These are phyloP conservation scores for Paradoxurus hermaphroditus DNA, from an alignment of 2,113 vertebrate genomes.

Conservation along the genomic window DNA sequence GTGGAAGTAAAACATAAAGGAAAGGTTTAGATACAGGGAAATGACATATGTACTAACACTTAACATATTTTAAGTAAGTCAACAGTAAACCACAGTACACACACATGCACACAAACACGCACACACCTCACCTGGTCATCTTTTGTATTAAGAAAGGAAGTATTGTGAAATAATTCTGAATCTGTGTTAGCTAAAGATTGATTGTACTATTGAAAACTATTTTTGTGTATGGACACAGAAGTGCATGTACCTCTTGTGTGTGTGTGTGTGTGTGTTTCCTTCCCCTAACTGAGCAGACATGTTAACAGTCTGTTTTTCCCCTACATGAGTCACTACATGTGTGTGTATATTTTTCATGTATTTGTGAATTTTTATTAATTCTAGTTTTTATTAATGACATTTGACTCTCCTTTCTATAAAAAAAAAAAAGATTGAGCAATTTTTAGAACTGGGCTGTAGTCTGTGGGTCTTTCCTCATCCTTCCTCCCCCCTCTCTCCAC, in stretches of 20 bases:
- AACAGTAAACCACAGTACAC: not conserved
- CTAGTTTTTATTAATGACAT: not conserved
- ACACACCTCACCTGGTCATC: not conserved
- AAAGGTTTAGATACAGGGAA: constrained; percentile 78
- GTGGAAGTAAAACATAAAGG: constrained; percentile 78
- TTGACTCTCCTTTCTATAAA: not conserved
- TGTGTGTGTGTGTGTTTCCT: not conserved
- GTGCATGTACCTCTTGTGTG: rapidly evolving
- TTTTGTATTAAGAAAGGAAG: not conserved
- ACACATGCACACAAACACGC: not conserved
- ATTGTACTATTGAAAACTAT: not conserved
- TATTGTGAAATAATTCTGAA: not conserved
- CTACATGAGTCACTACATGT: not conserved
- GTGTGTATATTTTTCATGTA: not conserved
- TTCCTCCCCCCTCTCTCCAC: not conserved
- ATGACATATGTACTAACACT: constrained; percentile 61
- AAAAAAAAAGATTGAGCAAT: not conserved
- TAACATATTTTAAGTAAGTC: not conserved
- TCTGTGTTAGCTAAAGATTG: not conserved
- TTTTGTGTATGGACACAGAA: not conserved
- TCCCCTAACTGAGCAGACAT: not conserved
- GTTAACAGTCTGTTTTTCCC: not conserved
- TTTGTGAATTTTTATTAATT: not conserved
- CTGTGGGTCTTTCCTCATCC: too few relatives aligned
- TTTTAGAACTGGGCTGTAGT: not conserved